Conservation (phyloP, 2,113 vertebrate genomes). For the Bos indicus region DNA sequence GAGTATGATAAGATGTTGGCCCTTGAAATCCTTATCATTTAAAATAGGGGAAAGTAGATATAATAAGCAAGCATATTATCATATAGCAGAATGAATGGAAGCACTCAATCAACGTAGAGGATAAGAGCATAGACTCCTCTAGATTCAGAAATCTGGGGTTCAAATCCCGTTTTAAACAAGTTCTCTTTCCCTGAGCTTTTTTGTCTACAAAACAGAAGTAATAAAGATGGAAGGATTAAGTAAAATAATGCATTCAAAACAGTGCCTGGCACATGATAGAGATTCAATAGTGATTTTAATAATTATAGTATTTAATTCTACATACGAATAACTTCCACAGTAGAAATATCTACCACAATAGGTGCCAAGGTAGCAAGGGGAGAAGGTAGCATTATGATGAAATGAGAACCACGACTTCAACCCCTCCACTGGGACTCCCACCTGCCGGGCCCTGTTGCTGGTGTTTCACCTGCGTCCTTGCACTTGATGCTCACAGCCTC, state of each 20-base stretch:
- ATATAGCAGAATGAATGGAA: background rate
- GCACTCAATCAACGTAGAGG: background rate
- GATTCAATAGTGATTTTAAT: background rate
- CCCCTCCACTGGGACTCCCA: too few relatives aligned
- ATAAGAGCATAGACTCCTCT: background rate
- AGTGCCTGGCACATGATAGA: background rate
- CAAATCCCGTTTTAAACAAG: background rate
- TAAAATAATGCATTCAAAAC: background rate
- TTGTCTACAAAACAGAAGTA: background rate
- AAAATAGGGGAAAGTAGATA: background rate
- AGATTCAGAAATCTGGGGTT: background rate
- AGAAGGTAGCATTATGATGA: background rate
- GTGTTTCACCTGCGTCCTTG: background rate
- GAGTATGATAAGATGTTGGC: background rate
- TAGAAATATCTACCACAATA: background rate
- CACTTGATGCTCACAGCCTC: background rate
- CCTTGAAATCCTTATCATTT: background rate
- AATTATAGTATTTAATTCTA: background rate
- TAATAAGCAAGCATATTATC: background rate
- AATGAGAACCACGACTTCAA: fast-evolving
- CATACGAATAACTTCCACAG: background rate
- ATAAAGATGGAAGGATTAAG: background rate
- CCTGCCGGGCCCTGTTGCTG: fast-evolving
- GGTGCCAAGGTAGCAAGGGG: background rate
- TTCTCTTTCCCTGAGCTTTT: background rate